These are phyloP conservation scores for Cyclura pinguis DNA, from an alignment of 2,797 vertebrate genomes.

Conservation along the genomic window DNA sequence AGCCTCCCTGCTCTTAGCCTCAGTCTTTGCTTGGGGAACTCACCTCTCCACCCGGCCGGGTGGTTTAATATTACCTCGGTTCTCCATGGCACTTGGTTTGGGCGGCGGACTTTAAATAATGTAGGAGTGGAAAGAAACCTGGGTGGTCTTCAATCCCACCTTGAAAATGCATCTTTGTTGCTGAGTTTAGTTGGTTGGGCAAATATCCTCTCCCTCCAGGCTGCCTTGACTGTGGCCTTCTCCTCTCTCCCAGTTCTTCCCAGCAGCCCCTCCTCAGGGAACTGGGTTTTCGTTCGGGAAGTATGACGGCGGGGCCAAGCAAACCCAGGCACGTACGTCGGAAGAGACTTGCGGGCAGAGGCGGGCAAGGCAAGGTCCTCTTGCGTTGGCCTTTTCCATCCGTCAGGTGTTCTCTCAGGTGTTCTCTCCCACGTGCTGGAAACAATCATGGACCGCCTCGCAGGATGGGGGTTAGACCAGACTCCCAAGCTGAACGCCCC, in stretches of 20 bases:
- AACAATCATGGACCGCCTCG: no score
- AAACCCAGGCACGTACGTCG: no score
- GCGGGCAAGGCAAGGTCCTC: neutral
- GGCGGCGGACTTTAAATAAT: neutral
- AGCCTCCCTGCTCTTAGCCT: rapidly evolving
- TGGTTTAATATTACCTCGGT: neutral
- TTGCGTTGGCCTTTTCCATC: neutral
- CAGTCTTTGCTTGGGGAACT: neutral
- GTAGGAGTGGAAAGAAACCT: neutral
- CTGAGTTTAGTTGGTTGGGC: neutral
- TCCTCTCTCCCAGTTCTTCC: neutral
- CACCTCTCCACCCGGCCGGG: neutral
- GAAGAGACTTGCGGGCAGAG: no score
- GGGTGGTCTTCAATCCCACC: neutral
- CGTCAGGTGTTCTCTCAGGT: no score
- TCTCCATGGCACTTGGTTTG: rapidly evolving
- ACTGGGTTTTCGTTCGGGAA: no score
- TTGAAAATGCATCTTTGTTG: neutral
- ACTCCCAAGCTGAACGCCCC: neutral
- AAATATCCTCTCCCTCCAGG: neutral
- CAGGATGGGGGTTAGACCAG: no score
- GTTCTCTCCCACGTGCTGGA: no score
- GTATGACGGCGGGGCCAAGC: no score
- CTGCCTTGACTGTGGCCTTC: neutral
- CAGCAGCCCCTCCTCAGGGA: no score